These are phyloP conservation scores for Lepus timidus DNA, from an alignment of 2,113 vertebrate genomes.

Conservation along the genomic window DNA sequence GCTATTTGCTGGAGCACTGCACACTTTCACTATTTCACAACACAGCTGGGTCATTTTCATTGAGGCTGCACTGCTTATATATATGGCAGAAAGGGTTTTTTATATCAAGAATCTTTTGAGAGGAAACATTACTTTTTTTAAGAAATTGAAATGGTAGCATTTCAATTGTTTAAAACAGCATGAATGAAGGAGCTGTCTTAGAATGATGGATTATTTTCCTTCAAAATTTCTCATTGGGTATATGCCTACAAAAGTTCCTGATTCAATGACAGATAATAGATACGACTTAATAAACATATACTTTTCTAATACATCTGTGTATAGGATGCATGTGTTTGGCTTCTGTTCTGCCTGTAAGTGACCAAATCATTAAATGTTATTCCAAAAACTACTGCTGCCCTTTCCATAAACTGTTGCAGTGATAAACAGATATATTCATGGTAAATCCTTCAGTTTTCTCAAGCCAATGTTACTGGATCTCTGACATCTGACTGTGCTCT, in stretches of 20 bases:
- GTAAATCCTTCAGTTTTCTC: background rate
- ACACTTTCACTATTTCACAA: background rate
- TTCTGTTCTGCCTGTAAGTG: background rate
- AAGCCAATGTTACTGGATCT: too few species aligned
- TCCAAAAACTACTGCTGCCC: background rate
- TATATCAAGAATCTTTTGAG: background rate
- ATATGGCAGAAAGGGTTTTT: background rate
- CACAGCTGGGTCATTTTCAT: background rate
- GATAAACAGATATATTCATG: too few species aligned
- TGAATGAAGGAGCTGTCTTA: background rate
- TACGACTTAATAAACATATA: background rate
- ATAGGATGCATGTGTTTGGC: background rate
- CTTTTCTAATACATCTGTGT: background rate
- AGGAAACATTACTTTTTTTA: background rate
- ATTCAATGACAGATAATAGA: background rate
- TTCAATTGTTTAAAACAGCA: background rate
- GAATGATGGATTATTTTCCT: background rate
- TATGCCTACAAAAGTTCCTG: background rate
- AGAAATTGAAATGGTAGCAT: background rate
- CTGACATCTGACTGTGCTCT: too few species aligned
- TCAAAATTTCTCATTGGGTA: background rate
- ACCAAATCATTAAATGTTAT: background rate
- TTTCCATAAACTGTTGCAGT: background rate
- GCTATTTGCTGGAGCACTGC: background rate
- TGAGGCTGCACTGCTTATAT: background rate